phyloP scores from a whole-genome alignment of 2,113 vertebrate genomes.

The Tupaia tana region DNA sequence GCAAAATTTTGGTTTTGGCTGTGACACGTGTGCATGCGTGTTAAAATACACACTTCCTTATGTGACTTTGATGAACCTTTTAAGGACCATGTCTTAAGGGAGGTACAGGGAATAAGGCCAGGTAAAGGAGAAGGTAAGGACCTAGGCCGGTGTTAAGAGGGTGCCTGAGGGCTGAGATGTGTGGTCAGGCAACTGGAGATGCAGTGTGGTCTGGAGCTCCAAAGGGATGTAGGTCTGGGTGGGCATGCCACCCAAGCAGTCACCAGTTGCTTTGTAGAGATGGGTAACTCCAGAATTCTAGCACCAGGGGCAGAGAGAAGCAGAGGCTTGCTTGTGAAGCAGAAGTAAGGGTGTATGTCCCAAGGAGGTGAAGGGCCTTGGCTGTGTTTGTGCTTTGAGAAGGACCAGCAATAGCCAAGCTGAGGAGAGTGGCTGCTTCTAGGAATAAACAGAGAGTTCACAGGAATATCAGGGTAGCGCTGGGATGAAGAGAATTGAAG shows the following conservation, averaged over 20 bases:
- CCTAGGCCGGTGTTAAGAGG: not conserved
- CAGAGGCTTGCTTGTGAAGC: not conserved
- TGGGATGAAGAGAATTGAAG: not conserved
- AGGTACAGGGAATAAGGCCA: not conserved
- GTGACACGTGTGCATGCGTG: not conserved
- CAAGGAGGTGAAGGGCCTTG: not conserved
- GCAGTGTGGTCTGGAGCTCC: accelerated
- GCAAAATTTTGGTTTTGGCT: not conserved
- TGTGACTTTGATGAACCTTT: not conserved
- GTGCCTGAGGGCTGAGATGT: not conserved
- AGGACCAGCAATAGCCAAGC: not conserved
- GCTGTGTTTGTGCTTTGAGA: not conserved
- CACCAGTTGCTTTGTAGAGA: not conserved
- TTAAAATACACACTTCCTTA: not conserved
- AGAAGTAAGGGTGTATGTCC: not conserved
- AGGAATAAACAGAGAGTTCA: not conserved
- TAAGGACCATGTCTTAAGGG: not conserved
- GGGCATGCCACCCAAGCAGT: not conserved
- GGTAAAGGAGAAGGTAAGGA: not conserved
- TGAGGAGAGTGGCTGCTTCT: not conserved
- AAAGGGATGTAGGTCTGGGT: not conserved
- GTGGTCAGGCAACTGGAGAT: not conserved
- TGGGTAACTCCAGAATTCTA: not conserved
- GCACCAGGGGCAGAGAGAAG: not conserved
- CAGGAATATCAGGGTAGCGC: not conserved